Evolutionary conservation across 2,113 vertebrate species (phyloP).

Genomic region (Machaerirhynchus nigripectus): DNA sequence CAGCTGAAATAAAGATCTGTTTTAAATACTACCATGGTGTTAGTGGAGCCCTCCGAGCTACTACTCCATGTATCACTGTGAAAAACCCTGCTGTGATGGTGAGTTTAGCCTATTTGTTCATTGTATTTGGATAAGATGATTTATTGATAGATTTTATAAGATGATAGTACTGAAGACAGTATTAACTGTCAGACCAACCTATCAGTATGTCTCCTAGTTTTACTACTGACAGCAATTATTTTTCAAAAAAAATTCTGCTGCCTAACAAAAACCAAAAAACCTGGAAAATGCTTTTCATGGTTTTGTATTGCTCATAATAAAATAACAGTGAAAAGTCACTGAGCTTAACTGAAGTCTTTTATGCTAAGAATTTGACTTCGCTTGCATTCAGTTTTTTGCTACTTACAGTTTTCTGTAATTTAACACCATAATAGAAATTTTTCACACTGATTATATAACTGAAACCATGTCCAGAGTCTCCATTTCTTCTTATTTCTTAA

Average conservation of each 20-base stretch:
- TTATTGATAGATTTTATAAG: not conserved
- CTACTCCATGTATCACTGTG: conserved; percentile 96
- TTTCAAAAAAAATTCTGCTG: not conserved
- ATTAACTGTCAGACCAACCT: not conserved
- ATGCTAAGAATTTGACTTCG: not conserved
- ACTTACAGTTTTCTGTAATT: not conserved
- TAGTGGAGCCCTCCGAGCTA: conserved; percentile 92
- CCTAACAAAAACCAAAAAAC: not conserved
- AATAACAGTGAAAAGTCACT: not conserved
- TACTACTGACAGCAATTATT: not conserved
- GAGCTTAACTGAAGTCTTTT: not conserved
- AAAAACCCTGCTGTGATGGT: conserved; percentile 95
- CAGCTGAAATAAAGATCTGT: conserved; percentile 98
- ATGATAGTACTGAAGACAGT: not conserved
- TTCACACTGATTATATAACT: not conserved
- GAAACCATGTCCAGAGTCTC: not conserved
- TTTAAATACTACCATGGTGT: conserved; percentile 99
- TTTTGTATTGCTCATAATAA: not conserved
- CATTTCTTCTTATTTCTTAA: not conserved
- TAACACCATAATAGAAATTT: not conserved
- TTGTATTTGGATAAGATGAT: not conserved
- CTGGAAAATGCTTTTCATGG: not conserved
- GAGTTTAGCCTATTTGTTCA: conserved; percentile 36
- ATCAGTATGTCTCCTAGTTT: not conserved
- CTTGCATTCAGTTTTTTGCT: not conserved